Base-by-base conservation (phyloP, 2,888 invertebrate genomes). In the Branchellion lobata region DNA sequence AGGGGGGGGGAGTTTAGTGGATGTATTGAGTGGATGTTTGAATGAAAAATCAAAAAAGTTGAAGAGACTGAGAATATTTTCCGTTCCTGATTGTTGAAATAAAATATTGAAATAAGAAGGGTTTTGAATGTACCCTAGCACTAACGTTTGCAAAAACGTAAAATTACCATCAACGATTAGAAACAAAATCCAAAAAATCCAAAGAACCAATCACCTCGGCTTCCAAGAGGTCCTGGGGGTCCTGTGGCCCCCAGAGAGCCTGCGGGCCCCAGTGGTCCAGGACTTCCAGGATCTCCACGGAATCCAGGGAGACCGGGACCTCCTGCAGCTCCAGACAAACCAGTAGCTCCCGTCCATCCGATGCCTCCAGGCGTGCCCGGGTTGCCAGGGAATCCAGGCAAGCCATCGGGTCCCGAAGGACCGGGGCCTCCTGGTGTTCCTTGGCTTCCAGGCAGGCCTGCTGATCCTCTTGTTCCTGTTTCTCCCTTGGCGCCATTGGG, bases 271-370 rank as follows among this genome's bases (percentile, higher is more conserved):
- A 5, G 8, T 3, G 24, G 24, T n/a, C 61, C 61, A 18, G 61
- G 61, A 14, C 11, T 5, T 18, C 61, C 61, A 24, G n/a, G 21
- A 24, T 57, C n/a, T 57, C 61, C 61, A 24, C 3, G 21, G 5
- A 5, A 3, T 29, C 77, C 77, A 31, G n/a, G 53, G 1, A 14
- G 21, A 33, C 77, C 77, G n/a, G 33, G 29, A n/a, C 33, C 33
- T 24, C 77, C 77, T 33, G 65, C 31, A n/a, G 3, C 29, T 24
- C 77, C 77, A 33, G 65, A 24, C 1, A 24, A 29, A 33, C 77
- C 77, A 1, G 61, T 14, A 18, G 61, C 61, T 24, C 61, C 61
- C 21, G n/a, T n/a, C 21, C 5, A n/a, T 24, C 61, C 61, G 3
- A 24, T 18, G 8, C 8, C 47, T 57, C 61, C 61, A 18, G 61